Base-by-base conservation (phyloP, 2,888 invertebrate genomes). In the Willowsia nigromaculata region DNA sequence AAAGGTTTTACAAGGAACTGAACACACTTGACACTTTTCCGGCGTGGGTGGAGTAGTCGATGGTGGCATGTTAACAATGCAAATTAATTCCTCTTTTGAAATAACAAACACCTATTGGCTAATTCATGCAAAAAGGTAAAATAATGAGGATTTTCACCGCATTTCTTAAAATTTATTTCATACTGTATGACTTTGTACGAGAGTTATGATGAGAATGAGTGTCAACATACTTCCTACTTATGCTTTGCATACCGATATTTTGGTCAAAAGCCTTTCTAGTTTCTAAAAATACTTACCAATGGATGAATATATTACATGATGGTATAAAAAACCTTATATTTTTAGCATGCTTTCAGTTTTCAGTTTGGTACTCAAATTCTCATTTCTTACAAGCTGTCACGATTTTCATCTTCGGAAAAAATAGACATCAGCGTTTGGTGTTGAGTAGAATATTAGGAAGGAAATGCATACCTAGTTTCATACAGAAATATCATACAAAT, bases 1-100 rank as follows among this genome's bases (percentile, higher is more conserved):
- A 89, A 95, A 91, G 43, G 90, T 90, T 40, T 85, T 76, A 33
- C 87, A 89, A 13, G 78, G 84, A n/a, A 76, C 81, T 11, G 27
- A 22, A 65, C 92, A 92, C 40, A 91, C 86, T 27, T 81, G 43
- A 83, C 92, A 91, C 33, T 56, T 1, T 18, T 78, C 82, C 11
- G 56, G 53, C n/a, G 81, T 33, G 74, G 74, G 25, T 53, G 76
- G 47, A 50, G 43, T 37, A 9, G 22, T 43, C 25, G 59, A 6
- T 9, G 82, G 82, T 25, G 82, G 25, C 82, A 82, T 82, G 13
- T 27, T 6, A 50, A 30, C 15, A 2, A 27, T 5, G 6, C 27
- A 62, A 56, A 56, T 22, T 25, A 11, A 22, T n/a, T n/a, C n/a
- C 6, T 11, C 50, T 50, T 27, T 50, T 50, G 13, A 47, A 50